Base-by-base conservation (phyloP, 92 coral and sea anemone genomes). In the Plumapathes pennacea region DNA sequence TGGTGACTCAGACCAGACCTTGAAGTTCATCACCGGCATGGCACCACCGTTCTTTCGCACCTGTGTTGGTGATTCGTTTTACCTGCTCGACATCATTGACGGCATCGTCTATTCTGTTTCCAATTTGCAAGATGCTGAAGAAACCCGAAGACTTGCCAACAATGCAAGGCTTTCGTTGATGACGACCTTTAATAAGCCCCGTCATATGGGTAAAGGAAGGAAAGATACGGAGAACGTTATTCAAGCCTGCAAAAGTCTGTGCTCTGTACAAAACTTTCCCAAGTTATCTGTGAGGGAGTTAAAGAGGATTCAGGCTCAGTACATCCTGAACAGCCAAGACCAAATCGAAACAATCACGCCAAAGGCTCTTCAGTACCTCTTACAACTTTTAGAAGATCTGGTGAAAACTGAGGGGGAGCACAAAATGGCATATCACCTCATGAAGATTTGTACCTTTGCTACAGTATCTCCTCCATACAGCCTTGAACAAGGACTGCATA, bases 1-100 rank as follows among this genome's bases (percentile, higher is more conserved):
- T 0, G 65, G 80, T 5, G 97, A 85, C 36, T 48, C 85, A 5
- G 83, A 71, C n/a, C 46, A 66, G 58, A 73, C 92, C 4, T 28
- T 89, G 67, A 49, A 38, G 11, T 89, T 80, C 57, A 28, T 89
- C 12, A 76, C 84, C 7, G 29, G 28, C 29, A 33, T 21, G 24
- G 67, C 89, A 13, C 97, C 97, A 0, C 69, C 81, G 1, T 85
- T 89, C 50, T 89, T 85, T 36, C 83, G 80, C 10, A 62, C 84
- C 0, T 85, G 92, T 10, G 25, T 89, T 7, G 67, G 86, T 23
- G 92, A 89, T 38, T 80, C 85, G 1, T 89, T 89, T 23, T 27
- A 57, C 17, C 92, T 89, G 4, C 68, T 89, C 32, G 86, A 89
- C 59, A 41, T 80, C 37, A 89, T 76, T 26, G 92, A 89, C 25